phyloP scores from a whole-genome alignment of 2,888 invertebrate species.

The Heliconius ethilla region DNA sequence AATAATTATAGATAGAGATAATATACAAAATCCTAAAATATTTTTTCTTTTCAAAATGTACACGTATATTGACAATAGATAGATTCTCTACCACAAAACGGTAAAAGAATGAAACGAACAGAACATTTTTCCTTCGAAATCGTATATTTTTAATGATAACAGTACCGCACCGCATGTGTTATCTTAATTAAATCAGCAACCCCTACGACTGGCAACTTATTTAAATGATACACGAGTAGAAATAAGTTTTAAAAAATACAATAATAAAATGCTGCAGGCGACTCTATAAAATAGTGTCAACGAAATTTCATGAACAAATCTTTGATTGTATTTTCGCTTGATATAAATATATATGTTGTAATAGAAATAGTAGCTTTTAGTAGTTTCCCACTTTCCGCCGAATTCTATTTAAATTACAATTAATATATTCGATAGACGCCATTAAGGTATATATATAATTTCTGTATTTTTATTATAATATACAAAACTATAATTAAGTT shows the following conservation, averaged over 20 bases:
- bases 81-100: too few species aligned
- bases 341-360: background rate
- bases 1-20: too few species aligned
- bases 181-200: slow-evolving; percentile 18
- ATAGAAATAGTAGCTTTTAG: too few species aligned
- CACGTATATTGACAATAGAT: too few species aligned
- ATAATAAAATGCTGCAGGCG: background rate
- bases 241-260: background rate
- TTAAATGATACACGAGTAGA: slow-evolving; percentile 9
- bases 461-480: background rate
- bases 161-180: background rate
- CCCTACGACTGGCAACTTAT: background rate
- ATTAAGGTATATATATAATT: background rate
- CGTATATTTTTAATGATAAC: slow-evolving; percentile 12
- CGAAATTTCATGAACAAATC: too few species aligned
- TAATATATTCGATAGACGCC: background rate
- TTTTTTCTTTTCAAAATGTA: too few species aligned
- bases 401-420: too few species aligned
- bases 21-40: too few species aligned
- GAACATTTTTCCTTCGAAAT: background rate
- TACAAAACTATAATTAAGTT: background rate
- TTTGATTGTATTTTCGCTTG: background rate
- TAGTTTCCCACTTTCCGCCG: too few species aligned
- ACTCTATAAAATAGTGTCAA: background rate
- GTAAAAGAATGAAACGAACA: too few species aligned